Percentiles rank a stretch among this genome's conserved stretches.
Evolutionary conservation across 2,797 vertebrate species (phyloP).

Genomic region (Crocidura indochinensis): DNA sequence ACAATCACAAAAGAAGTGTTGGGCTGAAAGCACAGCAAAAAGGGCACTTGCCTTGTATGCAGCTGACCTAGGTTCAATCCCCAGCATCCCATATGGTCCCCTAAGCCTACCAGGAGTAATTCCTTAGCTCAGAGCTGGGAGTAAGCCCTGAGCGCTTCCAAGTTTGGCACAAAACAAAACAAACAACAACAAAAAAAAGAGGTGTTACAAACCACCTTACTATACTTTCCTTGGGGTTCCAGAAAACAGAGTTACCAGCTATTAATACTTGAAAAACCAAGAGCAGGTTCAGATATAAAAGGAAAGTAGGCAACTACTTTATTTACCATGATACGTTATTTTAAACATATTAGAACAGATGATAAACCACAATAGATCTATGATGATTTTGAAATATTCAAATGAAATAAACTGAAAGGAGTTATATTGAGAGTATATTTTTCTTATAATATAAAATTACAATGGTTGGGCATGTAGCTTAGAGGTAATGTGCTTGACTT

Average conservation of each 20-base stretch:
- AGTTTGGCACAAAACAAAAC: too few relatives aligned
- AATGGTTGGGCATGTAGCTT: too few relatives aligned
- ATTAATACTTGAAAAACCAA: conserved; percentile 15
- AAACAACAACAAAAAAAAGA: too few relatives aligned
- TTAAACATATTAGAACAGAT: conserved; percentile 47
- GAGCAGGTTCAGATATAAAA: conserved; percentile 10
- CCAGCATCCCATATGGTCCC: too few relatives aligned
- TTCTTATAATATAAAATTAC: conserved; percentile 2
- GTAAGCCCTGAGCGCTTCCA: too few relatives aligned
- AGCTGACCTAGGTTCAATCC: too few relatives aligned
- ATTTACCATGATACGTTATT: conserved; percentile 52
- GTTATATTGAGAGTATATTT: neutral
- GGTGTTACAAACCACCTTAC: neutral
- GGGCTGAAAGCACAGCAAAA: too few relatives aligned
- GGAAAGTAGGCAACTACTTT: conserved; percentile 52
- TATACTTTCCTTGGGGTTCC: neutral
- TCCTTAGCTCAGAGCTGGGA: too few relatives aligned
- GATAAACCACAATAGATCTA: conserved; percentile 22
- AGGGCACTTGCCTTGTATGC: too few relatives aligned
- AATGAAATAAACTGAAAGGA: conserved; percentile 24
- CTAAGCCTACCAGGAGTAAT: too few relatives aligned
- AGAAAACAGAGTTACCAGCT: conserved; percentile 52
- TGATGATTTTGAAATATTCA: conserved; percentile 23
- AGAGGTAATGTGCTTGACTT: too few relatives aligned
- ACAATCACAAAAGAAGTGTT: neutral